Percentiles rank a stretch among this genome's conserved stretches.
Conservation (phyloP, 2,797 vertebrate species). For the Ibycter americanus region DNA sequence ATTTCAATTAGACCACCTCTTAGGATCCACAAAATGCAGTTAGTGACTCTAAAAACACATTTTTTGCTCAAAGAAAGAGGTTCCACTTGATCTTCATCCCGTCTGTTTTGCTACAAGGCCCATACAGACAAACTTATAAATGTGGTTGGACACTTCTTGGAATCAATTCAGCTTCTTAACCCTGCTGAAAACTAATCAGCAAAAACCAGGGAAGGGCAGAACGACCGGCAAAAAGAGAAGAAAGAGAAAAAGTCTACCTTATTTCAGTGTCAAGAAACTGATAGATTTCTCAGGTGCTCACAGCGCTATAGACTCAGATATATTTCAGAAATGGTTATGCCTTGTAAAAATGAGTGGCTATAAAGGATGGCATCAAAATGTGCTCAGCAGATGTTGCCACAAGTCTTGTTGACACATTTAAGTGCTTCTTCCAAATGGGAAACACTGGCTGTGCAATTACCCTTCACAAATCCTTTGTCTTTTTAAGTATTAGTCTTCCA, state of each 20-base stretch:
- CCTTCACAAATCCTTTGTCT: not conserved
- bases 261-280: not conserved
- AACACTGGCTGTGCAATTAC: not conserved
- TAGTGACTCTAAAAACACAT: not conserved
- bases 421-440: constrained; percentile 7
- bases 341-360: not conserved
- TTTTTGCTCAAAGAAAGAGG: not conserved
- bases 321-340: not conserved
- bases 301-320: not conserved
- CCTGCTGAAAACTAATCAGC: not conserved
- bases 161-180: not conserved
- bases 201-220: not conserved
- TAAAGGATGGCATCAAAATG: constrained; percentile 5
- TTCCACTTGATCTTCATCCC: not conserved
- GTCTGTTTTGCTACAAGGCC: not conserved
- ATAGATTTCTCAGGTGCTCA: not conserved
- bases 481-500: not conserved
- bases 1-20: not conserved
- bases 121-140: not conserved
- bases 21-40: not conserved
- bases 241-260: not conserved
- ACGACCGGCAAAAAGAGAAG: not conserved
- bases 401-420: not conserved
- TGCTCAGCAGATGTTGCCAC: constrained; percentile 3
- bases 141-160: not conserved